Evolutionary conservation across 2,113 vertebrate genomes (phyloP).

Genomic region (Alligator sinensis): DNA sequence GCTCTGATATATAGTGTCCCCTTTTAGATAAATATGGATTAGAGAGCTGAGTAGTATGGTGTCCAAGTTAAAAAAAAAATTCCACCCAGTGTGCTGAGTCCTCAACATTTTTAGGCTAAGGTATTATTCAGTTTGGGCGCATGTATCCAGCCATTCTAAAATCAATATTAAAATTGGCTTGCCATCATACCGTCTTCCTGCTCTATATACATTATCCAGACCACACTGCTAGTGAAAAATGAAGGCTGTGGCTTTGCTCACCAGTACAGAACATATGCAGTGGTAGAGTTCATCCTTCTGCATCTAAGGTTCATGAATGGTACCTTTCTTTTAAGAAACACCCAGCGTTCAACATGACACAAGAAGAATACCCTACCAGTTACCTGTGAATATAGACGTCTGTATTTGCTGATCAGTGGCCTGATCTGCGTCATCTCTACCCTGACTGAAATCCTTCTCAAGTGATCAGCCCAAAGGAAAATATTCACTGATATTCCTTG

Average conservation of each 20-base stretch:
- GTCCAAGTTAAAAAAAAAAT: background rate
- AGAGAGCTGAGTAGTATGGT: background rate
- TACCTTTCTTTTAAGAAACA: conserved; percentile 43
- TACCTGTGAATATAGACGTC: background rate
- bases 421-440: conserved; percentile 1
- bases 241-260: background rate
- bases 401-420: too few relatives aligned
- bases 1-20: background rate
- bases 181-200: background rate
- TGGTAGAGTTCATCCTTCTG: background rate
- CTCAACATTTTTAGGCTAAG: background rate
- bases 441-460: background rate
- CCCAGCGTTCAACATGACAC: conserved; percentile 13
- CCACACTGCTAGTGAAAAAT: background rate
- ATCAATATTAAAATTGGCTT: background rate
- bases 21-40: background rate
- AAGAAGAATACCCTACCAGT: conserved; percentile 28
- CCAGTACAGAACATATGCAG: rapidly evolving
- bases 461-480: background rate
- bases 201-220: background rate
- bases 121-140: background rate
- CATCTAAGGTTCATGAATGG: conserved; percentile 34
- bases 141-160: background rate
- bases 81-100: background rate
- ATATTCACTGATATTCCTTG: background rate